Conservation (phyloP, 1,140 invertebrate species). For the Drosophila pruinosa region DNA sequence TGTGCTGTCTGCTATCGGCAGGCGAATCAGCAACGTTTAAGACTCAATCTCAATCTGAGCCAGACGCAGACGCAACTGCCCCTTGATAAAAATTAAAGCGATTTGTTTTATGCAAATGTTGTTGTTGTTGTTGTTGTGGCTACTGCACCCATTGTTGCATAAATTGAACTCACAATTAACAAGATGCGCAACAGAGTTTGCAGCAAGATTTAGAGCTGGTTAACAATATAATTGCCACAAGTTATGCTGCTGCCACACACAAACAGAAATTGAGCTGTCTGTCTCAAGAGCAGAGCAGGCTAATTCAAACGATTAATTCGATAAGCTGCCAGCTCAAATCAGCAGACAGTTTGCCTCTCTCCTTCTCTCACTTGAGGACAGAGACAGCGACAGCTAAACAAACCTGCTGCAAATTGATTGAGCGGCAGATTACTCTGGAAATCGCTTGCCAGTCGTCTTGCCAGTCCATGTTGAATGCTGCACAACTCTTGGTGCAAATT, state of each 20-base stretch:
- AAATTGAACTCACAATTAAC: constrained; percentile 79
- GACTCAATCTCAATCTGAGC: constrained; percentile 23
- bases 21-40: constrained; percentile 65
- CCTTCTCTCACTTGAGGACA: background rate
- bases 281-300: constrained; percentile 34
- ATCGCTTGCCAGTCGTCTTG: constrained; percentile 11
- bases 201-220: constrained; percentile 41
- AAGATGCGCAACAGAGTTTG: constrained; percentile 49
- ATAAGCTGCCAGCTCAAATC: constrained; percentile 72
- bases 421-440: constrained; percentile 67
- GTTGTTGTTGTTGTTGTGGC: constrained; percentile 18
- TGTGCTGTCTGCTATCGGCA: constrained; percentile 54
- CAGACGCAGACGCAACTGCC: constrained; percentile 8
- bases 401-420: constrained; percentile 75
- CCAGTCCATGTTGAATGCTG: background rate
- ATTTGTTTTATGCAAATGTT: constrained; percentile 39
- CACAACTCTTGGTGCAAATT: constrained; percentile 55
- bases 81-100: constrained; percentile 33
- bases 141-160: constrained; percentile 69
- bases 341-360: constrained; percentile 20
- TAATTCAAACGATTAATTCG: constrained; percentile 79
- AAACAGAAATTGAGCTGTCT: constrained; percentile 64
- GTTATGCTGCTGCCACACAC: constrained; percentile 36
- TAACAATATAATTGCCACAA: constrained; percentile 76
- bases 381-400: constrained; percentile 53